Evolutionary conservation across 2,797 vertebrate genomes (phyloP).

Genomic region (Malurus splendens): DNA sequence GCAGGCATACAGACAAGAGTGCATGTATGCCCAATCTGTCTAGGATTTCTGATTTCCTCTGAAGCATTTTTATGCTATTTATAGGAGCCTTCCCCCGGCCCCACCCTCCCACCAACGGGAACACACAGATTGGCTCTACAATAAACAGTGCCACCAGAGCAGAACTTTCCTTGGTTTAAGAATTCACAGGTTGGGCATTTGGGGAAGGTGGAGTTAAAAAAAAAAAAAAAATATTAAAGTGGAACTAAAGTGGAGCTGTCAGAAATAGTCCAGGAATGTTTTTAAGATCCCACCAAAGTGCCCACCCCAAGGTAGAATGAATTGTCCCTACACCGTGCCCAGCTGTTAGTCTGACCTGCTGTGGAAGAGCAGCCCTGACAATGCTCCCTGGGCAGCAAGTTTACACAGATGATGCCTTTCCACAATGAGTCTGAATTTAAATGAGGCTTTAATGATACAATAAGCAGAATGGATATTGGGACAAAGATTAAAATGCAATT

Average conservation of each 20-base stretch:
- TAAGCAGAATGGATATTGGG: not conserved
- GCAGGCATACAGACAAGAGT: not conserved
- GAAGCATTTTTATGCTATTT: not conserved
- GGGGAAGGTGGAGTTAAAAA: not conserved
- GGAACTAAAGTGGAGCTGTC: not conserved
- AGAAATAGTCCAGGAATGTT: not conserved
- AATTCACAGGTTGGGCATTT: not conserved
- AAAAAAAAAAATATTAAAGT: not conserved
- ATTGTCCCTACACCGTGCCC: rapidly evolving
- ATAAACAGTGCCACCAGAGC: not conserved
- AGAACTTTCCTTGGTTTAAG: not conserved
- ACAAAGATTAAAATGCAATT: not conserved
- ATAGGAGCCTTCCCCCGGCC: rapidly evolving
- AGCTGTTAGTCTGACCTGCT: not conserved
- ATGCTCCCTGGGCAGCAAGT: not conserved
- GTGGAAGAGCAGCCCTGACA: not conserved
- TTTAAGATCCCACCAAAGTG: not conserved
- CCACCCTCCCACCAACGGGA: rapidly evolving
- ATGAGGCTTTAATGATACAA: not conserved
- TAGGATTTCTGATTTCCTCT: not conserved
- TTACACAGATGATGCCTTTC: not conserved
- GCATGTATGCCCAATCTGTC: not conserved
- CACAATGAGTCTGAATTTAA: not conserved
- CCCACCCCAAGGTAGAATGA: not conserved
- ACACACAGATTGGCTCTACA: not conserved